These are phyloP conservation scores for Tetranychus piercei DNA, from an alignment of 2,888 invertebrate genomes.

Conservation along the genomic window DNA sequence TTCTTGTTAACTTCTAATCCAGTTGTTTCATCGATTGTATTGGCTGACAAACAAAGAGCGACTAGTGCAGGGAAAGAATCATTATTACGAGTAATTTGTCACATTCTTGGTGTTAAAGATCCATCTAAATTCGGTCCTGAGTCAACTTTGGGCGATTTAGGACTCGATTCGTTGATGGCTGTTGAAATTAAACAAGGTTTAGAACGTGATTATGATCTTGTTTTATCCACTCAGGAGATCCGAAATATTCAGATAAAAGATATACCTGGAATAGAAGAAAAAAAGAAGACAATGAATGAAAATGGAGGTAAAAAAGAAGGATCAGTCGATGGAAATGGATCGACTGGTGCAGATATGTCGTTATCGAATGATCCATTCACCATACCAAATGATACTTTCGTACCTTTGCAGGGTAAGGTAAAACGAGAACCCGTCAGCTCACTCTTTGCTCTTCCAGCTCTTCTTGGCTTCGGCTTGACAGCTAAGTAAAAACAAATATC, in stretches of 20 bases:
- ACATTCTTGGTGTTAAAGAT: constrained; percentile 55
- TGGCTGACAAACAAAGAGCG: constrained; percentile 8
- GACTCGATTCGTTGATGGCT: constrained; percentile 95
- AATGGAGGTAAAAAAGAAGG: not conserved
- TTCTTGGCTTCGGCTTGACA: too few relatives aligned
- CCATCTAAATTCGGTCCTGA: constrained; percentile 45
- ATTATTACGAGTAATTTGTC: constrained; percentile 15
- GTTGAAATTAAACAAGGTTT: constrained; percentile 66
- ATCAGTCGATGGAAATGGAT: not conserved
- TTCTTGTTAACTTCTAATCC: constrained; percentile 76
- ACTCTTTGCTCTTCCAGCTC: too few relatives aligned
- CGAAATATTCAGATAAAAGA: constrained; percentile 59
- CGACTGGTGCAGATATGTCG: too few relatives aligned
- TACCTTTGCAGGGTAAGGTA: not conserved
- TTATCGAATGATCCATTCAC: not conserved
- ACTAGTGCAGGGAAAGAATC: not conserved
- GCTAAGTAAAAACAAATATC: too few relatives aligned
- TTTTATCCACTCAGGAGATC: constrained; percentile 75
- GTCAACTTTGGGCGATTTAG: constrained; percentile 70
- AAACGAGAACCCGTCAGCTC: too few relatives aligned
- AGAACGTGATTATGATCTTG: constrained; percentile 73
- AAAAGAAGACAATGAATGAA: not conserved
- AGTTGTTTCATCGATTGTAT: constrained; percentile 10
- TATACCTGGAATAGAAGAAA: constrained; percentile 39
- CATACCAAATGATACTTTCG: not conserved